Base-by-base conservation (phyloP, 2,888 invertebrate genomes). In the Rhodophaea formosa region DNA sequence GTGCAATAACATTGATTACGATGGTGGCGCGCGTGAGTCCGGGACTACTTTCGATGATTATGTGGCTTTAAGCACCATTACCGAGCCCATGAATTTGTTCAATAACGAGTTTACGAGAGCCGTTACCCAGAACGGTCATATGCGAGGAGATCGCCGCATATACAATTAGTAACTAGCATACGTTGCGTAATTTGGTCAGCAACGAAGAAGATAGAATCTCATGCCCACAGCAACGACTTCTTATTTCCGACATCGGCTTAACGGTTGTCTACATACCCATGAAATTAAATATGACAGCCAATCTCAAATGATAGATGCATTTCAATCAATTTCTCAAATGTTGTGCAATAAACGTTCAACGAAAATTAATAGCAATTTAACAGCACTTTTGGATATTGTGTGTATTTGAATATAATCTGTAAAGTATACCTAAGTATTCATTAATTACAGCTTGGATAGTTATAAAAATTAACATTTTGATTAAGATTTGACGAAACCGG, bases 111-210 rank as follows among this genome's bases (percentile, higher is more conserved):
- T 81, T 77, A 71, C 66, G 65, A 74, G 69, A 70, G 71, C 88
- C 88, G 86, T 89, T 88, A 83, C 70, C 63, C 67, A 65, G 71
- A 81, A 82, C 84, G 78, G 83, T 78, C 78, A 72, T 67, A 75
- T 71, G 71, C 72, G 72, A 70, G 77, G 74, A 73, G 68, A 67
- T 65, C 68, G 72, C 72, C 72, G 74, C 72, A 75, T 68, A 77
- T 77, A 75, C 84, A 86, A 87, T 88, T 89, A 88, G 81, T 80
- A 72, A 76, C 70, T 72, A 76, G 79, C 80, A 74, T 77, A 75
- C 75, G 72, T 79, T 76, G 74, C 72, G 75, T 80, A 80, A 85
- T 85, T 83, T 82, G 73, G 74, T 81, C 78, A 61, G 63, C 62
- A 63, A 62, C 56, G 62, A 64, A 64, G 67, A 62, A 70, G 72